Evolutionary conservation across 1,140 invertebrate genomes (phyloP), one percentile per base, ranked within the genome.

Genomic region (Heterodera schachtii): DNA sequence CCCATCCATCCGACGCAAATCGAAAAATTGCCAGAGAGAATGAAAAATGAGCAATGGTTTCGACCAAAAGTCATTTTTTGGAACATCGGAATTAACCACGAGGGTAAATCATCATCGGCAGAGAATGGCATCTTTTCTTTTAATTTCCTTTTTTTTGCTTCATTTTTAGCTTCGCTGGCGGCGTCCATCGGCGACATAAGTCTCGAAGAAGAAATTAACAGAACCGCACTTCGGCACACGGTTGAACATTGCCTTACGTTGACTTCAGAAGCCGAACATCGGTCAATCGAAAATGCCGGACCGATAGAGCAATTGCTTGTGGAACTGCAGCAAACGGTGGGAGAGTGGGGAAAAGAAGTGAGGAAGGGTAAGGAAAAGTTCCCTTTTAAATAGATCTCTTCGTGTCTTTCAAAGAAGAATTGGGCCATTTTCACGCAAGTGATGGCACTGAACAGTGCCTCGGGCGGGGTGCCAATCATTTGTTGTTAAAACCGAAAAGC

Each of bases 391-490:
- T 5, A 78, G 85, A 86, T 89, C 7, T 78, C 78, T 43, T 75
- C 66, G 44, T 85, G 82, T 76, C 88, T 88, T 31, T 90, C 88
- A 41, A 75, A 82, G 13, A 89, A 89, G 73, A 89, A 89, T 78
- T 67, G 87, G 13, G 11, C 49, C 3, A 86, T 89, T 46, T 90
- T 86, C 64, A 74, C 81, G 43, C 81, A 83, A 80, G 87, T 85
- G 5, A 85, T 89, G 86, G 81, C 81, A 19, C 78, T 89, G 11
- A 85, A 67, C 64, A 66, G 75, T 52, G 74, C 79, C 16, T 78
- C 90, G 1, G 81, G 78, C 49, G 89, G 84, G 47, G 79, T 79
- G 41, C 78, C 67, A 41, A 80, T 85, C 5, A 75, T 89, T 16
- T 83, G 79, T 9, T 89, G 88, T 73, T n/a, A n/a, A n/a, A n/a